A percentile compares a stretch with the other conserved stretches of the same genome.
These are phyloP conservation scores for Leptodactylus fuscus DNA, from an alignment of 2,113 vertebrate species.

Conservation along the genomic window DNA sequence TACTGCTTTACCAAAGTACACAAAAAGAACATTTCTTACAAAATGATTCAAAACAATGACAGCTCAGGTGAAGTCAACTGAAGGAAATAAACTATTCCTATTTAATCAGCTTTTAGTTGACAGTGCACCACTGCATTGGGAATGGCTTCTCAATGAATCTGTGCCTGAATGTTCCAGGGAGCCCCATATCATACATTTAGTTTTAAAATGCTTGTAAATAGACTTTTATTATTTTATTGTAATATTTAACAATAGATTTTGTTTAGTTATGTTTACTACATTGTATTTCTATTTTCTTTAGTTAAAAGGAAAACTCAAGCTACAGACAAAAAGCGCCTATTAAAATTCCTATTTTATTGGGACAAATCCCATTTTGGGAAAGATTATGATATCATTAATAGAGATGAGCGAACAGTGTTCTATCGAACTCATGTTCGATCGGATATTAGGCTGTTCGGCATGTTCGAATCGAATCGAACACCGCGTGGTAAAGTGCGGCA, in stretches of 20 bases:
- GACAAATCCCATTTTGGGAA: too few species aligned
- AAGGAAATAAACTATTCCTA: conserved; percentile 50
- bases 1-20: conserved; percentile 54
- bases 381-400: too few species aligned
- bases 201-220: conserved; percentile 8
- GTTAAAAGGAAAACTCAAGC: too few species aligned
- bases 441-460: too few species aligned
- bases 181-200: conserved; percentile 4
- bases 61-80: conserved; percentile 46
- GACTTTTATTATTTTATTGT: conserved; percentile 5
- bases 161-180: background rate
- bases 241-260: background rate
- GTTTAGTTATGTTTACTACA: too few species aligned
- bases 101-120: conserved; percentile 49
- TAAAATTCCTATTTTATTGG: too few species aligned
- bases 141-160: conserved; percentile 14
- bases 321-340: too few species aligned
- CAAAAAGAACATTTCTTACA: conserved; percentile 54
- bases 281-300: too few species aligned
- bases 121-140: conserved; percentile 41
- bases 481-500: too few species aligned
- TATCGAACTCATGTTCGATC: too few species aligned
- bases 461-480: too few species aligned
- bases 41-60: conserved; percentile 56
- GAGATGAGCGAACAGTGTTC: too few species aligned